phyloP scores from a whole-genome alignment of 2,888 invertebrate species.

The Deladenus siricidicola region DNA sequence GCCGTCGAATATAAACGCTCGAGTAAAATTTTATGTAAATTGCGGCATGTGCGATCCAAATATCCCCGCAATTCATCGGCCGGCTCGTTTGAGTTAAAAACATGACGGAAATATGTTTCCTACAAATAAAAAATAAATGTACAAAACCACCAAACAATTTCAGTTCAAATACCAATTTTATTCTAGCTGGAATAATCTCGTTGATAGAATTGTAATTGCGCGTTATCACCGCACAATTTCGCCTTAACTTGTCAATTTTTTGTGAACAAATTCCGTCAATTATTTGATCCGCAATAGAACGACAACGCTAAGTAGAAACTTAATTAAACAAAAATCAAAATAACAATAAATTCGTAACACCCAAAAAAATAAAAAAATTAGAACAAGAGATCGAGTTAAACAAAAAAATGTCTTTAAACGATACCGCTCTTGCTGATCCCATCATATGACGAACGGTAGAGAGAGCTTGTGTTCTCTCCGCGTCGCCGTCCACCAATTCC shows the following conservation, averaged over 20 bases:
- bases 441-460: slow-evolving; percentile 10
- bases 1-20: slow-evolving; percentile 21
- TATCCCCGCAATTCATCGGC: slow-evolving; percentile 19
- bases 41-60: slow-evolving; percentile 14
- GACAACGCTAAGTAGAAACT: slow-evolving; percentile 15
- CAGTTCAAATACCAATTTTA: too few species aligned
- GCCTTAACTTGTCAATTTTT: slow-evolving; percentile 3
- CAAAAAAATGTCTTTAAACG: slow-evolving; percentile 2
- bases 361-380: neutral
- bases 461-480: slow-evolving; percentile 12
- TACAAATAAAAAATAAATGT: too few species aligned
- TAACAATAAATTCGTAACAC: too few species aligned
- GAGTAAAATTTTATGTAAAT: slow-evolving; percentile 16
- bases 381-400: neutral
- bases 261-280: slow-evolving; percentile 16
- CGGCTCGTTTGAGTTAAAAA: slow-evolving; percentile 21
- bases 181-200: too few species aligned
- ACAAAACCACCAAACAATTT: too few species aligned
- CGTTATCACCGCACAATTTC: slow-evolving; percentile 11
- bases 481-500: slow-evolving; percentile 15
- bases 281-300: slow-evolving; percentile 10
- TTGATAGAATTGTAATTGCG: too few species aligned
- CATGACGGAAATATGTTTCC: slow-evolving; percentile 23
- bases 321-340: too few species aligned
- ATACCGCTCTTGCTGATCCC: slow-evolving; percentile 7